phyloP scores from a whole-genome alignment of 92 coral and sea anemone species.

The Plumapathes pennacea region DNA sequence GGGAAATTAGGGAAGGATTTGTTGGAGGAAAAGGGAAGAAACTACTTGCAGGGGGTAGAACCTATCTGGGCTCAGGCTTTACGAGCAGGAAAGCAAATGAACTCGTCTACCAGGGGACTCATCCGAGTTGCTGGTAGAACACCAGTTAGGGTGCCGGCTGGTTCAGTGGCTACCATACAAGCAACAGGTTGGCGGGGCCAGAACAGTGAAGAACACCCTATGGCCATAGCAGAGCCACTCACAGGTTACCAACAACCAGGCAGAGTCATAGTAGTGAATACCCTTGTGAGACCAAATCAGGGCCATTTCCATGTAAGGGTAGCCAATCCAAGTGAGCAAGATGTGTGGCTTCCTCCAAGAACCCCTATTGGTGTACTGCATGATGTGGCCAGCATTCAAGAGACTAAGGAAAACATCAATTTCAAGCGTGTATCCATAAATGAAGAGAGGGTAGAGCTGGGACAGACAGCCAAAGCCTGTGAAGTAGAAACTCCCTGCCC shows the following conservation, averaged over 20 bases:
- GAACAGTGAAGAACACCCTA: constrained; percentile 3
- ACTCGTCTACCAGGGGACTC: constrained; percentile 30
- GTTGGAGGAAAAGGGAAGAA: background rate
- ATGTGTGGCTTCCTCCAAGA: constrained; percentile 65
- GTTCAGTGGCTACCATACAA: constrained; percentile 51
- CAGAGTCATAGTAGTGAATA: constrained; percentile 50
- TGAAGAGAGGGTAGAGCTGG: constrained; percentile 34
- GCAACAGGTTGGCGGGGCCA: constrained; percentile 35
- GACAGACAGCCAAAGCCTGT: constrained; percentile 8
- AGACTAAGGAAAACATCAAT: constrained; percentile 7
- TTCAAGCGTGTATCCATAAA: constrained; percentile 23
- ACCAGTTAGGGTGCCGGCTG: constrained; percentile 33
- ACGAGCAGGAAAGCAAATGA: constrained; percentile 8
- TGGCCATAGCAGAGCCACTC: constrained; percentile 54
- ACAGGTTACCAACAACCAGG: constrained; percentile 20
- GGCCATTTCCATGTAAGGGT: constrained; percentile 53
- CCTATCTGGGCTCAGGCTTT: constrained; percentile 35
- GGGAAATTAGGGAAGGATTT: constrained; percentile 16
- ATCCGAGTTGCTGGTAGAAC: constrained; percentile 40
- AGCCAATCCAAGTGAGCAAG: constrained; percentile 50
- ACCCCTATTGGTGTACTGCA: constrained; percentile 65
- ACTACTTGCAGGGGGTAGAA: background rate
- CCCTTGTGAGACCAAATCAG: constrained; percentile 20
- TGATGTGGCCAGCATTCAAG: constrained; percentile 30
- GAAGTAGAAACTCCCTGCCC: constrained; percentile 20